Evolutionary conservation across 1,140 invertebrate genomes (phyloP).

Genomic region (Holcopasites calliopsidis): DNA sequence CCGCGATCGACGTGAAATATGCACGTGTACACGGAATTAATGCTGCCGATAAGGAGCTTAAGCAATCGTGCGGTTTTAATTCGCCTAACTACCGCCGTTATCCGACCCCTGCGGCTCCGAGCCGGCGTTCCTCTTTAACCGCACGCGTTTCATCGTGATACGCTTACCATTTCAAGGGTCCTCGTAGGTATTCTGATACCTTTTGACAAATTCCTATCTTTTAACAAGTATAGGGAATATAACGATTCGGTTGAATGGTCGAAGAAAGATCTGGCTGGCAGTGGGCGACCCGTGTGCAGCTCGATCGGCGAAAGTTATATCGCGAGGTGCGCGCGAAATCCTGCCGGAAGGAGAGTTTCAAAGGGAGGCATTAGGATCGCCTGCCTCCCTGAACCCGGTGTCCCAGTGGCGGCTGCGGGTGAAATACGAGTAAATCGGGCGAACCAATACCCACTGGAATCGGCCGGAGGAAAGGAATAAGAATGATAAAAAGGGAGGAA

Average conservation of each 20-base stretch:
- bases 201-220: no score
- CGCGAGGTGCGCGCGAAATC: neutral
- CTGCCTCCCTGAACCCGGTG: constrained; percentile 12
- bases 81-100: constrained; percentile 30
- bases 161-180: neutral
- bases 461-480: constrained; percentile 51
- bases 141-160: neutral
- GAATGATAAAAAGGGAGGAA: constrained; percentile 6
- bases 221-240: no score
- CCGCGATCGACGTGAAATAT: constrained; percentile 40
- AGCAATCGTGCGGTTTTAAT: constrained; percentile 39
- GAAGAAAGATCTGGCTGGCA: no score
- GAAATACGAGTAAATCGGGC: constrained; percentile 49
- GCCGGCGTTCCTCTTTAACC: neutral
- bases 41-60: constrained; percentile 31
- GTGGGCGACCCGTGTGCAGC: no score
- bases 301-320: neutral
- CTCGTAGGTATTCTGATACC: neutral
- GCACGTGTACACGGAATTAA: constrained; percentile 17
- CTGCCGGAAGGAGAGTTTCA: neutral
- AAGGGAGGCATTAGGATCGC: constrained; percentile 26
- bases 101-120: neutral
- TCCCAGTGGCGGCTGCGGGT: constrained; percentile 46
- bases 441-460: constrained; percentile 54
- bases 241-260: no score